These are phyloP conservation scores for Oligia fasciuncula DNA, from an alignment of 2,888 invertebrate species.

Conservation along the genomic window DNA sequence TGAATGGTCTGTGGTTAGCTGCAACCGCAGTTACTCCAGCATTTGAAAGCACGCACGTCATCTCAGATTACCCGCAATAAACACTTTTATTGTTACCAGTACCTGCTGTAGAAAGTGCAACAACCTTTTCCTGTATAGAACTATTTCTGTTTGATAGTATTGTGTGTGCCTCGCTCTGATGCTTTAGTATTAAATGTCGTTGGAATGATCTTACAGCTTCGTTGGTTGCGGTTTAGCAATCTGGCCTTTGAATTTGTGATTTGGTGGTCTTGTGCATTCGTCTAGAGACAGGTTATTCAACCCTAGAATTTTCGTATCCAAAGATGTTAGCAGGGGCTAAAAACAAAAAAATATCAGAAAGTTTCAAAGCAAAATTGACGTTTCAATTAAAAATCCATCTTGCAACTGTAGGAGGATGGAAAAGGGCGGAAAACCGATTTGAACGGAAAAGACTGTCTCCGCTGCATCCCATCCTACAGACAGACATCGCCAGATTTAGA, in stretches of 20 bases:
- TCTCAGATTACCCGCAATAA: constrained; percentile 66
- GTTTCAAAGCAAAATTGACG: constrained; percentile 4
- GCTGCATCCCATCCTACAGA: neutral
- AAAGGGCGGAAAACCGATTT: constrained; percentile 12
- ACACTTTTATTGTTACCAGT: constrained; percentile 68
- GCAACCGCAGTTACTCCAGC: constrained; percentile 56
- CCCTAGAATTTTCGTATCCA: neutral
- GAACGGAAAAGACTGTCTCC: neutral
- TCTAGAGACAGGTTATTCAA: neutral
- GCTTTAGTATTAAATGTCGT: constrained; percentile 56
- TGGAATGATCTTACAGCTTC: constrained; percentile 28
- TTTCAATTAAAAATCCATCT: constrained; percentile 28
- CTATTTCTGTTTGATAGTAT: constrained; percentile 59
- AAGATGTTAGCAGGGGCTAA: neutral
- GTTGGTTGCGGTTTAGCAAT: constrained; percentile 49
- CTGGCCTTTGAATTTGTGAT: constrained; percentile 27
- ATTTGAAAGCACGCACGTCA: constrained; percentile 66
- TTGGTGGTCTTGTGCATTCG: constrained; percentile 22
- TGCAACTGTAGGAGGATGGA: neutral
- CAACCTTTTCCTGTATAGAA: constrained; percentile 58
- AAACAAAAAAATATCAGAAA: neutral
- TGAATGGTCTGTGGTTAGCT: constrained; percentile 62
- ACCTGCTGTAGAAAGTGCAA: constrained; percentile 69
- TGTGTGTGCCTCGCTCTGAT: constrained; percentile 58
- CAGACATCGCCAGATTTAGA: constrained; percentile 5